Evolutionary conservation across 92 coral and sea anemone species (phyloP).

Genomic region (Pocillopora meandrina): DNA sequence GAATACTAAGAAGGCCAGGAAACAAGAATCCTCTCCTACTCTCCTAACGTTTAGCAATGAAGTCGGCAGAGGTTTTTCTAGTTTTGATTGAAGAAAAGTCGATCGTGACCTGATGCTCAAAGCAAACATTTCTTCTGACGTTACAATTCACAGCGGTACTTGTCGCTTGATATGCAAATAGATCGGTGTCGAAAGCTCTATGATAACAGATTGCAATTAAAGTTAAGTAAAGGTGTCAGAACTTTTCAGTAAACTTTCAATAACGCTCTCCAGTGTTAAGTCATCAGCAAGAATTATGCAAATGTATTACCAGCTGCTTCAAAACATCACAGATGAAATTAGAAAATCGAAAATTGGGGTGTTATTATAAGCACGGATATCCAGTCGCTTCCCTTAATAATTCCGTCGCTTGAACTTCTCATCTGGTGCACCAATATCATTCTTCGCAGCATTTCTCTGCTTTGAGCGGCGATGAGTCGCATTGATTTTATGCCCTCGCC

Average conservation of each 20-base stretch:
- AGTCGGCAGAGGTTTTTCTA: too few species aligned
- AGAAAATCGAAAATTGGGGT: neutral
- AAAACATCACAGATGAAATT: neutral
- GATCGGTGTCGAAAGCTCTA: neutral
- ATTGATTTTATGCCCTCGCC: conserved; percentile 27
- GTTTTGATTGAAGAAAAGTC: too few species aligned
- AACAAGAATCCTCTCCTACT: too few species aligned
- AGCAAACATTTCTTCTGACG: neutral
- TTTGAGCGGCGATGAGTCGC: neutral
- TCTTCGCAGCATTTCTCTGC: neutral
- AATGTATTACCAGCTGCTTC: neutral
- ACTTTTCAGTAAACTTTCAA: neutral
- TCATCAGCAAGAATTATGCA: neutral
- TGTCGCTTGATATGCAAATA: neutral
- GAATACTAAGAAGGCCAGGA: too few species aligned
- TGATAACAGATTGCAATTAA: neutral
- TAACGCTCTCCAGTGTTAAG: neutral
- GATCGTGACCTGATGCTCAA: neutral
- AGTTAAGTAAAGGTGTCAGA: neutral
- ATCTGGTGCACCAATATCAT: too few species aligned
- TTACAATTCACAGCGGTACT: neutral
- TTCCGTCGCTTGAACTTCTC: too few species aligned
- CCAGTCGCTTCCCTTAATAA: too few species aligned
- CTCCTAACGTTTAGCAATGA: too few species aligned
- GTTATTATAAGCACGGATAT: neutral